Conservation (phyloP, 2,888 invertebrate species). For the Meiosimyza platycephala region DNA sequence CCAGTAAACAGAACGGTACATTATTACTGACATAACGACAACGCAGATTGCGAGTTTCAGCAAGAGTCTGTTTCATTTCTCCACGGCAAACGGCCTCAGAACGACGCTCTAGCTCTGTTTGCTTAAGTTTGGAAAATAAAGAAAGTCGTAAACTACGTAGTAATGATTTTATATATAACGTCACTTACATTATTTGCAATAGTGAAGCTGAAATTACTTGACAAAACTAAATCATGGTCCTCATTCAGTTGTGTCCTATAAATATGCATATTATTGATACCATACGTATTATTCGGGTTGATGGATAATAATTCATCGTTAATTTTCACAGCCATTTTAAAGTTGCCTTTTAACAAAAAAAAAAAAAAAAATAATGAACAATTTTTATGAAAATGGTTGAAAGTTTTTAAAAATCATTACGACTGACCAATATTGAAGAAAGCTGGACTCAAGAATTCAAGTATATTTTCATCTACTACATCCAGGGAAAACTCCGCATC, state of each 20-base stretch:
- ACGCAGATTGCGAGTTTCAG: constrained; percentile 54
- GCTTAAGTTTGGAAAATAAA: neutral
- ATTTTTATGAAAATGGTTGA: neutral
- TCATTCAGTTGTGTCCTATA: constrained; percentile 30
- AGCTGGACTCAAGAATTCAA: constrained; percentile 44
- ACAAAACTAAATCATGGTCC: constrained; percentile 22
- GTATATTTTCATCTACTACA: constrained; percentile 31
- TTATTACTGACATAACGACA: constrained; percentile 58
- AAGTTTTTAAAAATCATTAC: neutral
- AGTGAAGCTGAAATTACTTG: neutral
- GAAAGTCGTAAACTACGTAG: too few species aligned
- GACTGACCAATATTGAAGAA: constrained; percentile 35
- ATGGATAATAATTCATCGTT: constrained; percentile 48
- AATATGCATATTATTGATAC: constrained; percentile 34
- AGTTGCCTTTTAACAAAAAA: constrained; percentile 40
- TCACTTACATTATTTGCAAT: too few species aligned
- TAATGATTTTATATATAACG: too few species aligned
- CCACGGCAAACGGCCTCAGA: constrained; percentile 66
- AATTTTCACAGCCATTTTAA: constrained; percentile 50
- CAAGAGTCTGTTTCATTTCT: constrained; percentile 67
- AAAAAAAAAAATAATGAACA: neutral
- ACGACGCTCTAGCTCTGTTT: constrained; percentile 32
- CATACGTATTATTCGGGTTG: constrained; percentile 45
- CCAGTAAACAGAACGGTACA: constrained; percentile 46
- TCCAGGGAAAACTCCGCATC: neutral